Evolutionary conservation across 2,113 vertebrate species (phyloP).

Genomic region (Accipiter cooperii): DNA sequence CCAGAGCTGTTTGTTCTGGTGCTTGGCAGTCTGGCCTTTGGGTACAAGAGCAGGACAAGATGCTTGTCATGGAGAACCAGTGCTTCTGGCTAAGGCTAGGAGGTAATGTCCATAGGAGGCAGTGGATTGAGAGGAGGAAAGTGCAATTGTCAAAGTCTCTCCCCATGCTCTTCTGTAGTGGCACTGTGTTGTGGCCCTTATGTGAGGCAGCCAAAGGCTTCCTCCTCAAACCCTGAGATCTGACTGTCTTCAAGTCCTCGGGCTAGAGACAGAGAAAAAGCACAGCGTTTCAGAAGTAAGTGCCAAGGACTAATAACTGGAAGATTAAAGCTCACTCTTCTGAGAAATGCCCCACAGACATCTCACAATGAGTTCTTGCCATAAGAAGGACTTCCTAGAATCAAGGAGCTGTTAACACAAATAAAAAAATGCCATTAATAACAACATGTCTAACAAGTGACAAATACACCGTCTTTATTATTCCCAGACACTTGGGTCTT

Average conservation of each 20-base stretch:
- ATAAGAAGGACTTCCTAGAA: neutral
- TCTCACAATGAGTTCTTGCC: neutral
- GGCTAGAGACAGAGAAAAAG: neutral
- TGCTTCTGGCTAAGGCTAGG: neutral
- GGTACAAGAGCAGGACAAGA: neutral
- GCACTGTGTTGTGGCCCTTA: neutral
- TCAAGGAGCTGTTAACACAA: neutral
- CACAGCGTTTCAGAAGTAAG: neutral
- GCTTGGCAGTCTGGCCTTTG: neutral
- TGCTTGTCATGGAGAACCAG: rapidly evolving
- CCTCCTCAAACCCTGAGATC: neutral
- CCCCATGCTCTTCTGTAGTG: neutral
- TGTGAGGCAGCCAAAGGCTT: neutral
- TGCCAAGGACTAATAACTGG: neutral
- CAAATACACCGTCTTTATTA: neutral
- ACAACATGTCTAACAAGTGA: neutral
- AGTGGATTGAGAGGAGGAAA: neutral
- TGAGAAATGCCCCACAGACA: neutral
- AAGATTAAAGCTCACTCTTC: neutral
- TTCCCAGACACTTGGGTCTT: neutral
- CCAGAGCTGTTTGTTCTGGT: neutral
- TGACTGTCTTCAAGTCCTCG: neutral
- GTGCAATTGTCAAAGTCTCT: neutral
- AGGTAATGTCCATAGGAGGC: neutral
- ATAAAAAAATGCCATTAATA: neutral